These are phyloP conservation scores for Gallinago paraguaiae DNA, from an alignment of 2,113 vertebrate genomes.

Conservation along the genomic window DNA sequence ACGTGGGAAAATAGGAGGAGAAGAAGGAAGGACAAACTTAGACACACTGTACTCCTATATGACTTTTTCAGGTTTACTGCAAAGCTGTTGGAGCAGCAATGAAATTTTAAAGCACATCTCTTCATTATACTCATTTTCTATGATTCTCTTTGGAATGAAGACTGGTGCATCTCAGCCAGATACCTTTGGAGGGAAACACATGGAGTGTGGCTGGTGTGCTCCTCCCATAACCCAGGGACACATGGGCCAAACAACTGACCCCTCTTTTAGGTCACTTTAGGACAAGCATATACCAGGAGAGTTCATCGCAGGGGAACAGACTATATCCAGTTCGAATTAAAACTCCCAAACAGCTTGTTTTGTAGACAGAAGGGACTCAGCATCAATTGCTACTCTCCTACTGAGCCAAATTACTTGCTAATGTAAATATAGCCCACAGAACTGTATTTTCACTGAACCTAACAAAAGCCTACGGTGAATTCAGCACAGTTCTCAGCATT, in stretches of 20 bases:
- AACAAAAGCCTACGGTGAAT: background rate
- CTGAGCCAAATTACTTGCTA: slow-evolving; percentile 37
- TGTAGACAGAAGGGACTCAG: slow-evolving; percentile 42
- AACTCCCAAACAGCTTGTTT: background rate
- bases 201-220: background rate
- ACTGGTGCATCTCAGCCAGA: background rate
- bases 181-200: background rate
- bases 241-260: background rate
- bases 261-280: background rate
- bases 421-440: slow-evolving; percentile 34
- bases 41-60: background rate
- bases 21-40: background rate
- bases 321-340: background rate
- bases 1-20: background rate
- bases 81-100: background rate
- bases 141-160: background rate
- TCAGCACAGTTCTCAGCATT: background rate
- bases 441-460: background rate
- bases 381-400: slow-evolving; percentile 21
- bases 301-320: background rate
- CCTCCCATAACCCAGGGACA: background rate
- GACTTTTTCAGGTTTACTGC: background rate
- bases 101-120: background rate
- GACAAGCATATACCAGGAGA: background rate
- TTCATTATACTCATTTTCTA: background rate